Evolutionary conservation across 2,113 vertebrate genomes (phyloP).

Genomic region (Pelusios castaneus): DNA sequence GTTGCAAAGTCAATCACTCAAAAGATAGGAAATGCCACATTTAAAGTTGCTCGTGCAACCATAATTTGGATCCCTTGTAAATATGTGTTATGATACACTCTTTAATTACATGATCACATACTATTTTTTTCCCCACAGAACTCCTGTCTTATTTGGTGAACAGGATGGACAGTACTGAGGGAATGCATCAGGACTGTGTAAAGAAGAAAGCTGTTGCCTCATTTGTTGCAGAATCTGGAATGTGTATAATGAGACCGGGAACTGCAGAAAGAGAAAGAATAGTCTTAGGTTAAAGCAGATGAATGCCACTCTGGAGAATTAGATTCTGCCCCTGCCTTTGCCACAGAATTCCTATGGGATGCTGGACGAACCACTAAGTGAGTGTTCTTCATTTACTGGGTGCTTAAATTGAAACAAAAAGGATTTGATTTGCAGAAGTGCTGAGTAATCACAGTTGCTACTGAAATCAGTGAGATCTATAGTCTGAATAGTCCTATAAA

Average conservation of each 20-base stretch:
- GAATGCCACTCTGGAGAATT: not conserved
- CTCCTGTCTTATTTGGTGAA: not conserved
- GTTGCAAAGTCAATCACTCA: not conserved
- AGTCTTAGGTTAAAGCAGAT: not conserved
- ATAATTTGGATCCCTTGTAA: not conserved
- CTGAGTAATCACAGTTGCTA: not conserved
- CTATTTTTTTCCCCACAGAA: not conserved
- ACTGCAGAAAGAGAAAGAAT: not conserved
- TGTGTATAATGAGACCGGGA: not conserved
- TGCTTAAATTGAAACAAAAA: not conserved
- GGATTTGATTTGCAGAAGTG: not conserved
- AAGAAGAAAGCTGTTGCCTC: not conserved
- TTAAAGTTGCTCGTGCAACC: not conserved
- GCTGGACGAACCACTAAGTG: not conserved
- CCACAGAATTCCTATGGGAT: not conserved
- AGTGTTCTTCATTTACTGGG: not conserved
- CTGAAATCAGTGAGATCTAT: not conserved
- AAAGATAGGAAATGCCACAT: not conserved
- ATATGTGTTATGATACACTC: not conserved
- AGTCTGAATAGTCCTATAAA: not conserved
- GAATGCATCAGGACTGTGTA: not conserved
- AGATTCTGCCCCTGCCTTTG: not conserved
- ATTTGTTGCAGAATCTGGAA: not conserved
- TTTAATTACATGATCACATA: not conserved
- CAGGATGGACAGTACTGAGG: not conserved